A percentile compares a stretch with the other conserved stretches of the same genome.
Conservation (phyloP, 2,888 invertebrate genomes). For the Belgica antarctica region DNA sequence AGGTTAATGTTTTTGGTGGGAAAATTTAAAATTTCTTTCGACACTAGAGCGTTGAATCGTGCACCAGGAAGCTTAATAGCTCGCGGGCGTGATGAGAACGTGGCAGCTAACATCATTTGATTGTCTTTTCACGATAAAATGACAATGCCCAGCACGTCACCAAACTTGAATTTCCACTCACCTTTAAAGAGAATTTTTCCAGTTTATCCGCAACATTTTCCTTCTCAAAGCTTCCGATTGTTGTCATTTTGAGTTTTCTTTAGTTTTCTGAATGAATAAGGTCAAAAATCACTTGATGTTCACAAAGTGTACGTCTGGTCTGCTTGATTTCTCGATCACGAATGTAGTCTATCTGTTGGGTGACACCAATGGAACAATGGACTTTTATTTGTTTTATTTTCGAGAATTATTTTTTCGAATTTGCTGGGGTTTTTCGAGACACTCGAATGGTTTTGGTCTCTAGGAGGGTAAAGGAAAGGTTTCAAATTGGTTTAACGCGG, state of each 20-base stretch:
- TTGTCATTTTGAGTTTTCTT: neutral
- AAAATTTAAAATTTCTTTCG: neutral
- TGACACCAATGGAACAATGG: too few species aligned
- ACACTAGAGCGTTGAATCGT: neutral
- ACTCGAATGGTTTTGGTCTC: too few species aligned
- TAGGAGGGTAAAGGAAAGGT: too few species aligned
- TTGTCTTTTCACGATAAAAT: neutral
- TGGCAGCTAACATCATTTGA: neutral
- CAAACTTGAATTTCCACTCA: slow-evolving; percentile 45
- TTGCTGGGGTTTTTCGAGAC: too few species aligned
- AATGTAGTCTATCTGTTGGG: too few species aligned
- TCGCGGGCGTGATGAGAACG: neutral
- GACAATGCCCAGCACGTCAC: too few species aligned
- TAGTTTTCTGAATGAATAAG: neutral
- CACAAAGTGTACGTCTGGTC: neutral
- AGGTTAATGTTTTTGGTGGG: slow-evolving; percentile 2
- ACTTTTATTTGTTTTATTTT: too few species aligned
- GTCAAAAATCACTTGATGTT: neutral
- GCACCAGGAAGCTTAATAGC: neutral
- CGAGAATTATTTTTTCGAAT: too few species aligned
- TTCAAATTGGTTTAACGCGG: too few species aligned
- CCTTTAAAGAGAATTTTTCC: slow-evolving; percentile 54
- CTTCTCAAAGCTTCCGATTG: slow-evolving; percentile 46
- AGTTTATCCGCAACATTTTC: slow-evolving; percentile 54
- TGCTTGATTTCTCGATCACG: neutral